These are phyloP conservation scores for Sebastes vulpes DNA, from an alignment of 2,797 vertebrate species.

Conservation along the genomic window DNA sequence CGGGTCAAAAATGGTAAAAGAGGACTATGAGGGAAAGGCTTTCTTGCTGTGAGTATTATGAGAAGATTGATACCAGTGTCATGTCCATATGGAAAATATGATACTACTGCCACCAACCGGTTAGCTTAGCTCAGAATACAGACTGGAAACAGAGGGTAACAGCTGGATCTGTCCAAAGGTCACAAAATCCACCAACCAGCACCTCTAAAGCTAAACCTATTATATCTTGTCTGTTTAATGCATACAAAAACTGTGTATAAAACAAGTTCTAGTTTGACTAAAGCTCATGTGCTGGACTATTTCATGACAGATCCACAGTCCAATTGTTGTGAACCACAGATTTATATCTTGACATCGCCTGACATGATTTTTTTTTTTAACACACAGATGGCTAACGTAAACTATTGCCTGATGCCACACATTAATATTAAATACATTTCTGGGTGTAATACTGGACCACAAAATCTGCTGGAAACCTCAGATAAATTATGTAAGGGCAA, in stretches of 20 bases:
- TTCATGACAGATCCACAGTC: background rate
- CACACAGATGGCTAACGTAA: fast-evolving
- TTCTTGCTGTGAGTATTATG: background rate
- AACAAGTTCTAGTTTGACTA: background rate
- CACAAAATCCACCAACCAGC: background rate
- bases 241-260: background rate
- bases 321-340: too few relatives aligned
- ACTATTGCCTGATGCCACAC: fast-evolving
- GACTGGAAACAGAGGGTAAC: background rate
- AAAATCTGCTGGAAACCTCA: too few relatives aligned
- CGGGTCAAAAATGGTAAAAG: background rate
- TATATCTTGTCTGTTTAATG: background rate
- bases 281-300: background rate
- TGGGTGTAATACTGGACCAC: too few relatives aligned
- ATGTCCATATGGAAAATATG: background rate
- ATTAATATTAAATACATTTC: background rate
- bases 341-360: too few relatives aligned
- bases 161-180: background rate
- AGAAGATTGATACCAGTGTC: background rate
- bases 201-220: background rate
- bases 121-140: background rate
- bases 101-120: background rate
- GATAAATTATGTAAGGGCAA: too few relatives aligned
- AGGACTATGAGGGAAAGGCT: background rate
- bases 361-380: too few relatives aligned